phyloP scores from a whole-genome alignment of 2,113 vertebrate species.

The Aptenodytes patagonicus region DNA sequence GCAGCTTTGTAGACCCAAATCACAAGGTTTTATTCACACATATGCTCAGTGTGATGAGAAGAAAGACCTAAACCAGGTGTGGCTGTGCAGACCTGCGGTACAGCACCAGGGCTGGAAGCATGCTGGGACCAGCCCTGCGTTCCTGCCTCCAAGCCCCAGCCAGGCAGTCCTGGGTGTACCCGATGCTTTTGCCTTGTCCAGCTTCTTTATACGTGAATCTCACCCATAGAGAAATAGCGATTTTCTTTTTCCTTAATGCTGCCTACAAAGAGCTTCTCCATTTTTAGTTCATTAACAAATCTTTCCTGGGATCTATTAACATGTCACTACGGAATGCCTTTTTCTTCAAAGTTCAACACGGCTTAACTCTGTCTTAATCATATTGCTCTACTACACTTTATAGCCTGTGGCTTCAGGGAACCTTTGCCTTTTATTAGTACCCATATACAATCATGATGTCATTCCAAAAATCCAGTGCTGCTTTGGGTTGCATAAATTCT shows the following conservation, averaged over 20 bases:
- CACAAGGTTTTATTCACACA: neutral
- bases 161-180: neutral
- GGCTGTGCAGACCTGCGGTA: neutral
- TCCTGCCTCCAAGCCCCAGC: neutral
- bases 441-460: constrained; percentile 49
- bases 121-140: rapidly evolving
- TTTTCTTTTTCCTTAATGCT: constrained; percentile 4
- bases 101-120: rapidly evolving
- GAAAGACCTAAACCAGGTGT: neutral
- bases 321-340: constrained; percentile 19
- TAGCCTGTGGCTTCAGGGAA: constrained; percentile 46
- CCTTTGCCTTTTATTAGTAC: constrained; percentile 60
- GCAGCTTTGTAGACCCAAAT: rapidly evolving
- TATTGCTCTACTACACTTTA: constrained; percentile 27
- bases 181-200: rapidly evolving
- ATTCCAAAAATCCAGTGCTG: constrained; percentile 34
- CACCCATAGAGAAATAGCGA: neutral
- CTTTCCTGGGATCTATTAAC: constrained; percentile 56
- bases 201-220: neutral
- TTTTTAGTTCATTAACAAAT: constrained; percentile 52
- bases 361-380: constrained; percentile 59
- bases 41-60: neutral
- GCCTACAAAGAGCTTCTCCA: neutral
- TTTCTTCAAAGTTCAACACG: constrained; percentile 35
- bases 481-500: constrained; percentile 58